phyloP scores from a whole-genome alignment of 2,888 invertebrate genomes.

The Aplocera efformata region DNA sequence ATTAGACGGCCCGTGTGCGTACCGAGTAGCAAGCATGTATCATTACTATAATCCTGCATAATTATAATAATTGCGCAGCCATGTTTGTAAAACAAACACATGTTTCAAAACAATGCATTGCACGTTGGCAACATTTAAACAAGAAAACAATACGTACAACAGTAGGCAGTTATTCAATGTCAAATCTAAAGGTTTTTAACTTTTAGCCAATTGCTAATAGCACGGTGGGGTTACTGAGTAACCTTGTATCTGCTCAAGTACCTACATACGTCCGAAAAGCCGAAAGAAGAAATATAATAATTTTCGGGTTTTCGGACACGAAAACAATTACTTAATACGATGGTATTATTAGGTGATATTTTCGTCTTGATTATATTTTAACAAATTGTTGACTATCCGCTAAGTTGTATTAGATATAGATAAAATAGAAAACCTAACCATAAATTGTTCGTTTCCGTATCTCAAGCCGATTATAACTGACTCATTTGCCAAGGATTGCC shows the following conservation, averaged over 20 bases:
- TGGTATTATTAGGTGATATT: too few species aligned
- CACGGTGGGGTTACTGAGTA: too few species aligned
- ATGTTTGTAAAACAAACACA: slow-evolving; percentile 21
- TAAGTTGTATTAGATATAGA: not conserved
- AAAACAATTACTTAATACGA: too few species aligned
- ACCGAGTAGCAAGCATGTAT: slow-evolving; percentile 21
- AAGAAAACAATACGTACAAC: not conserved
- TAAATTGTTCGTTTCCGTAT: slow-evolving; percentile 24
- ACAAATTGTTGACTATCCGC: too few species aligned
- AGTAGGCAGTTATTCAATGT: not conserved
- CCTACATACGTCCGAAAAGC: too few species aligned
- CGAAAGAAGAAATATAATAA: too few species aligned
- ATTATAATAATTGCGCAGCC: slow-evolving; percentile 22
- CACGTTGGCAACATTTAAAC: not conserved
- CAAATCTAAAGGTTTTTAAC: not conserved
- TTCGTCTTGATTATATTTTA: too few species aligned
- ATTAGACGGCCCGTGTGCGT: slow-evolving; percentile 22
- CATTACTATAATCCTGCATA: slow-evolving; percentile 23
- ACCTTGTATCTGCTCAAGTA: too few species aligned
- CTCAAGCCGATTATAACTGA: slow-evolving; percentile 21
- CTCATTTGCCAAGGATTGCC: slow-evolving; percentile 20
- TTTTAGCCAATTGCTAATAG: too few species aligned
- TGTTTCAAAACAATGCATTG: slow-evolving; percentile 16
- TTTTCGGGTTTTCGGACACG: too few species aligned
- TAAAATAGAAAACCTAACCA: slow-evolving; percentile 17